Base-by-base conservation (phyloP, 2,797 vertebrate species). In the Salarias fasciatus region DNA sequence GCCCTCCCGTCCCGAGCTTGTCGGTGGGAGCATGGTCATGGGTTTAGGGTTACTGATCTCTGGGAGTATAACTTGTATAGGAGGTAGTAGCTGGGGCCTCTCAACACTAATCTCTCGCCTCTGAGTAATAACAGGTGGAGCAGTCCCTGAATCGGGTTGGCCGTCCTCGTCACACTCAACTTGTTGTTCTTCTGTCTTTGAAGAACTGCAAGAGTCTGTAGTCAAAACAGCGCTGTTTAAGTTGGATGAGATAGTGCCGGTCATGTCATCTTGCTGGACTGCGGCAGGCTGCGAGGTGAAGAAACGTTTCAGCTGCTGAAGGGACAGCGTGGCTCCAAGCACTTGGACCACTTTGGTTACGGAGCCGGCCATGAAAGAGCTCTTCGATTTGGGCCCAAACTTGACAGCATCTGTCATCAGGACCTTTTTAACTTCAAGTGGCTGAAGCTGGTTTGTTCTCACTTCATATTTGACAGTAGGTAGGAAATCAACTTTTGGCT, bases 381-480 rank as follows among this genome's bases (percentile, higher is more conserved):
- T 90, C 49, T 79, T 80, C 42, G 91, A 55, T 75, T 82, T 74
- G 2, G 82, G 76, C 12, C 89, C 85, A 62, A 85, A 86, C 68
- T 72, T 83, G 7, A 87, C 53, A 55, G 74, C 63, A 53, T 82
- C 53, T 41, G 78, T 56, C 14, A 49, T 51, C 53, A 51, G 40
- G 43, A 63, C 58, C 15, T 41, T 14, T 59, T 70, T 67, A 18
- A 66, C 2, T 63, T 41, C 11, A 10, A 48, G 43, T 33, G 60
- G 45, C 31, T 75, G 47, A 11, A 42, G 29, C 5, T 36, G 44
- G 50, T 59, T 60, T 50, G 47, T 38, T 60, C 36, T 75, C 9
- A 38, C 11, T 61, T 43, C 46, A 11, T 75, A 59, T 54, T 48
- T 53, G 30, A 54, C 56, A 54, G 41, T 13, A 44, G 37, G 15